Base-by-base conservation (phyloP, 2,797 vertebrate species). In the Alfaro cultratus region DNA sequence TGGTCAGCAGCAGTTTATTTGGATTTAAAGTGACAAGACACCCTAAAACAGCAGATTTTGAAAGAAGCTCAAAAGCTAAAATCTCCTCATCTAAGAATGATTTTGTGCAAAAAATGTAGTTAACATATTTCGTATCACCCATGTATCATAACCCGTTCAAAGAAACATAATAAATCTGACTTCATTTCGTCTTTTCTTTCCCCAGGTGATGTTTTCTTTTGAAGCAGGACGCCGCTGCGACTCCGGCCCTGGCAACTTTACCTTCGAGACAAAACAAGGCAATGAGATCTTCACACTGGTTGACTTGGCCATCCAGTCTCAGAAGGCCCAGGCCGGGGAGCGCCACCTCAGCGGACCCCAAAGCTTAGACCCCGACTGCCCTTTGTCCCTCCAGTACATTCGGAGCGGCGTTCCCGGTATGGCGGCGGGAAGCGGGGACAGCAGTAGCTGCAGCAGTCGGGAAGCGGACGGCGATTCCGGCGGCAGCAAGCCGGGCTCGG, bases 131-230 rank as follows among this genome's bases (percentile, higher is more conserved):
- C 1, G 8, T 26, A 26, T 51, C 49, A 51, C 6, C 6, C 49
- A 23, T 51, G 21, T 51, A 2, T 49, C 47, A 21, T 23, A 23
- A 51, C 21, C 49, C 23, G 49, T 71, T 46, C 23, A 6, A 13
- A 5, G 5, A 71, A 45, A 26, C 41, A 4, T 16, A 18, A n/a
- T 23, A 46, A 5, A 39, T 39, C 29, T 1, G 74, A 57, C 29
- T 29, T 47, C 13, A 64, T 62, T 64, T 76, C 5, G 21, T 43
- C 5, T 21, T 53, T 2, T n/a, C 3, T 51, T 72, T n/a, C 53
- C 82, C n/a, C 89, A 99, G 99, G 97, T 98, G 77, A 99, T 99
- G 98, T 99, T 99, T 89, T 99, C 98, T 0, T 99, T 99, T 0
- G 99, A 99, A 93, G 98, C 99, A 0, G 99, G 99, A 10, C 96